These are phyloP conservation scores for Laticauda colubrina DNA, from an alignment of 2,113 vertebrate genomes.

Conservation along the genomic window DNA sequence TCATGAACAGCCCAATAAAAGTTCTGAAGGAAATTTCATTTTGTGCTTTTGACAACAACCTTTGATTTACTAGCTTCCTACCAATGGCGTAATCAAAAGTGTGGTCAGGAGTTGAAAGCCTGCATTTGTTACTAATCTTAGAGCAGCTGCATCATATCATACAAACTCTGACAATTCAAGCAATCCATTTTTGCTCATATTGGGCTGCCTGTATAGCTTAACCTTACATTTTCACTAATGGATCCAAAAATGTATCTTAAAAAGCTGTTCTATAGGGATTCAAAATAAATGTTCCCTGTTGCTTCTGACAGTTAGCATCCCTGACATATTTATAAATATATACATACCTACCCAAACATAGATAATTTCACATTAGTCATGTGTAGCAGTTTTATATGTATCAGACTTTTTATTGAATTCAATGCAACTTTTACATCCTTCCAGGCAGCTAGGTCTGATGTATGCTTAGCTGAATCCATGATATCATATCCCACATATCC, in stretches of 20 bases:
- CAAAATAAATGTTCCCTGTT: neutral
- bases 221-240: neutral
- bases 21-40: neutral
- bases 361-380: neutral
- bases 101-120: neutral
- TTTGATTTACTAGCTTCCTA: neutral
- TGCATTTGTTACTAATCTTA: neutral
- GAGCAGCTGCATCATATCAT: neutral
- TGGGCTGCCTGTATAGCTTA: neutral
- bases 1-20: neutral
- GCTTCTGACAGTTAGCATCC: neutral
- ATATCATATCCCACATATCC: neutral
- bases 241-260: neutral
- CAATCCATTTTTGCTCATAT: conserved; percentile 3
- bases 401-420: neutral
- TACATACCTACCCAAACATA: neutral
- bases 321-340: neutral
- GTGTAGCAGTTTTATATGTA: neutral
- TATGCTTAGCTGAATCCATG: neutral
- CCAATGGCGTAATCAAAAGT: neutral
- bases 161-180: neutral
- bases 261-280: neutral
- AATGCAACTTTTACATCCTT: neutral
- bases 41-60: neutral
- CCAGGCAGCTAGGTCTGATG: neutral